Percentiles rank a stretch among this genome's conserved stretches.
These are phyloP conservation scores for Phasia obesa DNA, from an alignment of 2,888 invertebrate genomes.

Conservation along the genomic window DNA sequence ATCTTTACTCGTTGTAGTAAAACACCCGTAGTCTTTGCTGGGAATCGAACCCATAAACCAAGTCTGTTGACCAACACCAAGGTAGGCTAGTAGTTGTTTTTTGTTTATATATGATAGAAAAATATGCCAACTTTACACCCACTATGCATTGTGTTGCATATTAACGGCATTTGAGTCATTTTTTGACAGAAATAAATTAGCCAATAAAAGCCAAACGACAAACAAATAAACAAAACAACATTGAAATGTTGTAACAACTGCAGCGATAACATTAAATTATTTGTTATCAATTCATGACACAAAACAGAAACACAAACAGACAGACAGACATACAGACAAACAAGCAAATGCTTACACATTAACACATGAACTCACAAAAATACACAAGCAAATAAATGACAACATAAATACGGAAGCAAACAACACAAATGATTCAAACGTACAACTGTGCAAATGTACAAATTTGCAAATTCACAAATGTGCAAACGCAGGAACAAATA, in stretches of 20 bases:
- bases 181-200: constrained; percentile 70
- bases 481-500: no score
- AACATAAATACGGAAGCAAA: constrained; percentile 28
- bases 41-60: no score
- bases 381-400: constrained; percentile 1
- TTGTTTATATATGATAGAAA: neutral
- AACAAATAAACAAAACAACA: constrained; percentile 70
- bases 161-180: constrained; percentile 30
- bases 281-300: constrained; percentile 69
- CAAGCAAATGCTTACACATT: neutral
- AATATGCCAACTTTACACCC: neutral
- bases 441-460: neutral
- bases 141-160: neutral
- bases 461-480: constrained; percentile 1
- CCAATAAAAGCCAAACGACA: constrained; percentile 67
- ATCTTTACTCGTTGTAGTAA: no score
- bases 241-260: constrained; percentile 68
- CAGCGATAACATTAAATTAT: constrained; percentile 68
- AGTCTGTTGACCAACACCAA: no score
- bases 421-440: constrained; percentile 1
- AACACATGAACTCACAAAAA: constrained; percentile 1
- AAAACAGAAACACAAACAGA: no score
- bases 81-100: no score
- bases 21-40: no score
- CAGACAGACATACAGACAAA: constrained; percentile 32